Evolutionary conservation across 2,113 vertebrate genomes (phyloP), one percentile per base, ranked within the genome.

Genomic region (Gracilinanus agilis): DNA sequence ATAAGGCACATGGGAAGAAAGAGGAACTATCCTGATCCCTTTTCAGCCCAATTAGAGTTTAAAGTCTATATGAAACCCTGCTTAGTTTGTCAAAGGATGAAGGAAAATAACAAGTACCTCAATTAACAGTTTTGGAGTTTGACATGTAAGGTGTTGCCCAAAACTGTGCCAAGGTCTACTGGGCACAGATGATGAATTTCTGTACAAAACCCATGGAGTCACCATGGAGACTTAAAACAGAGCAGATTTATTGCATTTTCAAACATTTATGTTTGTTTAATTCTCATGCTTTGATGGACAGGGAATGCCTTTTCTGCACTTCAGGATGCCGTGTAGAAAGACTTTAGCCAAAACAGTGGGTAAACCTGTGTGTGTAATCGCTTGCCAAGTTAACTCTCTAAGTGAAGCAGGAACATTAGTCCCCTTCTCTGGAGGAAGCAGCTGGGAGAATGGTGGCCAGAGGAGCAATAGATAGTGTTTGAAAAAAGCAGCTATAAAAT

Each of bases 51-150:
- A 90, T 95, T 95, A 89, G 16, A 94, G 0, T 16, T 7, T 83
- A 92, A 93, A 88, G 0, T 1, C 88, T 34, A 10, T 88, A 55
- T 40, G 95, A 94, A 91, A 29, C 6, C 93, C 24, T 94, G 9
- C 56, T 96, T 93, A 89, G 44, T 88, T 93, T 54, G 92, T 97
- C 90, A 89, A 90, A 96, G 55, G 49, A 90, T 53, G 27, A 91
- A 93, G 58, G 58, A 88, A 91, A 90, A 67, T 92, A 95, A 56
- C 34, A 93, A 94, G 89, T 89, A 95, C 61, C 25, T 95, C 44
- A 93, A 61, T 90, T 91, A 95, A 92, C 12, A 88, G 29, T 90
- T n/a, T 49, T 83, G 54, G 54, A 55, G 44, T 90, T 90, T 55
- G 34, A 90, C 40, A 75, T 34, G 13, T 23, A 94, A 90, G 23